phyloP scores from a whole-genome alignment of 2,888 invertebrate genomes.

The Ischnura elegans region DNA sequence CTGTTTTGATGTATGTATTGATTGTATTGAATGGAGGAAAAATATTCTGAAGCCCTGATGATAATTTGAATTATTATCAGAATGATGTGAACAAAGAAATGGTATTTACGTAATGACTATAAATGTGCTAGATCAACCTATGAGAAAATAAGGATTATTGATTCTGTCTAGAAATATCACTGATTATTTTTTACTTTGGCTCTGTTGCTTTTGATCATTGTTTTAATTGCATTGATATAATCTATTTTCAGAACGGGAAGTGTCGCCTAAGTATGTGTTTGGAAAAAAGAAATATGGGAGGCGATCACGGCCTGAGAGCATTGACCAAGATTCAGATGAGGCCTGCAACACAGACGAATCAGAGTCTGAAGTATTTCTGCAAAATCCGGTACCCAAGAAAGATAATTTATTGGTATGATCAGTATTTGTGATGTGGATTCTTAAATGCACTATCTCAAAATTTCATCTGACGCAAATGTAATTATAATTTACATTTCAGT shows the following conservation, averaged over 20 bases:
- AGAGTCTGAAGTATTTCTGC: constrained; percentile 69
- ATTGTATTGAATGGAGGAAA: too few species aligned
- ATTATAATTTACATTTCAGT: background rate
- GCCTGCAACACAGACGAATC: constrained; percentile 70
- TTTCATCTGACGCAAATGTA: background rate
- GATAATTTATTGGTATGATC: constrained; percentile 71
- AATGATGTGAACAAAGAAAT: too few species aligned
- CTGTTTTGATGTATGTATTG: too few species aligned
- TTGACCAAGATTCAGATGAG: constrained; percentile 75
- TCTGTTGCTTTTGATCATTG: too few species aligned
- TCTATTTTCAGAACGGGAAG: constrained; percentile 83
- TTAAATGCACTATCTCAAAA: background rate
- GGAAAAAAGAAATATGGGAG: constrained; percentile 89
- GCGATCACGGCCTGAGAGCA: constrained; percentile 80
- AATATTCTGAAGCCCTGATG: too few species aligned
- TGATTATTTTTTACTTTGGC: too few species aligned
- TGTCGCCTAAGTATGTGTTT: constrained; percentile 86
- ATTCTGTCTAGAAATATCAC: too few species aligned
- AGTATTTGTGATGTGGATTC: background rate
- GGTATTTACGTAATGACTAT: too few species aligned
- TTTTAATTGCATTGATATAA: too few species aligned
- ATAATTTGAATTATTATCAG: too few species aligned
- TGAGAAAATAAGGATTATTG: too few species aligned
- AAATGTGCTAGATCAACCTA: too few species aligned
- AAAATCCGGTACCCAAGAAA: constrained; percentile 64